A percentile compares a stretch with the other conserved stretches of the same genome.
These are phyloP conservation scores for Luperina nickerlii DNA, from an alignment of 2,888 invertebrate genomes.

Conservation along the genomic window DNA sequence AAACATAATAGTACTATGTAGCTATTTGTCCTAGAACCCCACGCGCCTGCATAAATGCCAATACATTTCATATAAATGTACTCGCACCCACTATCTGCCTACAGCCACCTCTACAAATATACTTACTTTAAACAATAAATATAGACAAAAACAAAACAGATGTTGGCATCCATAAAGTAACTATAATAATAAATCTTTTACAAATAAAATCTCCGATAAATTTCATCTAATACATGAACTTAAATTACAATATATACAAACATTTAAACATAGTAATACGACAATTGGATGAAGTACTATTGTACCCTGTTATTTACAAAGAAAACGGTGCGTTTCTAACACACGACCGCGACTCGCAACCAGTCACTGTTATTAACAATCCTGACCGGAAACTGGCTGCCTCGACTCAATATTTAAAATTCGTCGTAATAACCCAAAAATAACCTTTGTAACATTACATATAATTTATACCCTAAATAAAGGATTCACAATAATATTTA, in stretches of 20 bases:
- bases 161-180: conserved; percentile 64
- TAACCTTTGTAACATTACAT: conserved; percentile 56
- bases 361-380: conserved; percentile 34
- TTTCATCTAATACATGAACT: conserved; percentile 73
- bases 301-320: conserved; percentile 80
- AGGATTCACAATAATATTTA: conserved; percentile 66
- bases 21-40: conserved; percentile 45
- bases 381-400: conserved; percentile 29
- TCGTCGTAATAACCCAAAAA: conserved; percentile 49
- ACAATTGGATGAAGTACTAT: conserved; percentile 77
- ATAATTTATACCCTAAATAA: conserved; percentile 59
- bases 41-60: conserved; percentile 40
- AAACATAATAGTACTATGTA: conserved; percentile 45
- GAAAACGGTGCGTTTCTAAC: conserved; percentile 39
- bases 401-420: conserved; percentile 38
- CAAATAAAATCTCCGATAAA: conserved; percentile 77
- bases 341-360: conserved; percentile 31
- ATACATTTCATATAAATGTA: conserved; percentile 52
- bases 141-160: conserved; percentile 66
- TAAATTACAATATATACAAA: conserved; percentile 84
- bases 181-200: conserved; percentile 65
- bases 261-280: conserved; percentile 79
- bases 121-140: conserved; percentile 64
- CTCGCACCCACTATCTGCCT: conserved; percentile 44
- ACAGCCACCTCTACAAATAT: conserved; percentile 53